Evolutionary conservation across 1,140 invertebrate species (phyloP).

Genomic region (Olivierus martensii): DNA sequence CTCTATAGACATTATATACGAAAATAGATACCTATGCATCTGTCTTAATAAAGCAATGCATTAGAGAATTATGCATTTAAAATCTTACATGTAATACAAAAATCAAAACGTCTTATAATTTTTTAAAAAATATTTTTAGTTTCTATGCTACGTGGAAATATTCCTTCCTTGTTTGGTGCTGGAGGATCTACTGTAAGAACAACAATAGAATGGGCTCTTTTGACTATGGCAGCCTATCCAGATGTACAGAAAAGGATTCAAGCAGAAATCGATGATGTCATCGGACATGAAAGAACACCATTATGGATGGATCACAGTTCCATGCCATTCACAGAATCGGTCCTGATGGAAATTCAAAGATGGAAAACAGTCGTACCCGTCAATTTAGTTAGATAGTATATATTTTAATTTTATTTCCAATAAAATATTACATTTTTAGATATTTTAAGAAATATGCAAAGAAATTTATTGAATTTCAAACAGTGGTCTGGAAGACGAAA

Average conservation of each 20-base stretch:
- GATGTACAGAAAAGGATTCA: constrained; percentile 25
- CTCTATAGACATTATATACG: no score
- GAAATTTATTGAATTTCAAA: no score
- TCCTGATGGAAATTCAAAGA: constrained; percentile 23
- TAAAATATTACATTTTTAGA: no score
- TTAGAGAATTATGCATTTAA: no score
- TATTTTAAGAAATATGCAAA: no score
- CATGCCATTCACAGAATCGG: constrained; percentile 25
- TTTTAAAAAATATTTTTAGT: no score
- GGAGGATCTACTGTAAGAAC: constrained; percentile 28
- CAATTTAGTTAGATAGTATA: constrained; percentile 15
- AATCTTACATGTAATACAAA: no score
- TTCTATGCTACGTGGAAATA: constrained; percentile 16
- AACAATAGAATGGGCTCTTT: constrained; percentile 26
- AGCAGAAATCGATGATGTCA: constrained; percentile 25
- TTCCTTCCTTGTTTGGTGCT: constrained; percentile 23
- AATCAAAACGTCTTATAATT: no score
- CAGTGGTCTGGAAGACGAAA: no score
- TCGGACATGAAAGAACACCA: constrained; percentile 21
- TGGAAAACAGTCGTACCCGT: constrained; percentile 22
- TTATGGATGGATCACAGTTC: constrained; percentile 16
- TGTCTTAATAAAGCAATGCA: no score
- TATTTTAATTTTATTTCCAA: not conserved
- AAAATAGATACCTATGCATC: no score
- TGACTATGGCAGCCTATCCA: constrained; percentile 28